A percentile compares a stretch with the other conserved stretches of the same genome.
phyloP scores from a whole-genome alignment of 1,140 invertebrate species.

The Diachasmimorpha longicaudata region DNA sequence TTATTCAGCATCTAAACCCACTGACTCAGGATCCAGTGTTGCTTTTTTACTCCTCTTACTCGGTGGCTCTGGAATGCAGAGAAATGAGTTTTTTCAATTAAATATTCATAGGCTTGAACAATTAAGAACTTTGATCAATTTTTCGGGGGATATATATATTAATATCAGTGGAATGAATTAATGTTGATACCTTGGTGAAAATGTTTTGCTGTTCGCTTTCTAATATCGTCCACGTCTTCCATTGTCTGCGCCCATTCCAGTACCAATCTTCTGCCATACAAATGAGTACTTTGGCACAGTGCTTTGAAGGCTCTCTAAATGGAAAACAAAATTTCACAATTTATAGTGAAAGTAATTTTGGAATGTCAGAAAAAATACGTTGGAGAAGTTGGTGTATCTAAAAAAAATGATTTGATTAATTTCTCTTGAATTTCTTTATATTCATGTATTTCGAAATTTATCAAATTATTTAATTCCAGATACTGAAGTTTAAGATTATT shows the following conservation, averaged over 20 bases:
- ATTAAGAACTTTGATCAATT: background rate
- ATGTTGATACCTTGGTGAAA: constrained; percentile 34
- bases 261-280: constrained; percentile 93
- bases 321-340: constrained; percentile 6
- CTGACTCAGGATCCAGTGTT: constrained; percentile 24
- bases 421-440: too few species aligned
- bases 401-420: too few species aligned
- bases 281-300: constrained; percentile 93
- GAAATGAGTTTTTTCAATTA: background rate
- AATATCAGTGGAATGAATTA: constrained; percentile 18
- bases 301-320: constrained; percentile 87
- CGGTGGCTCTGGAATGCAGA: constrained; percentile 25
- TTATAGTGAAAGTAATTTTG: background rate
- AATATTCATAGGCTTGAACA: background rate
- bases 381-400: too few species aligned
- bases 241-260: constrained; percentile 95
- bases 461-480: too few species aligned
- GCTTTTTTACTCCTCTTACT: constrained; percentile 32
- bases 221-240: constrained; percentile 57
- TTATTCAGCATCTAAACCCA: constrained; percentile 23
- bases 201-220: constrained; percentile 36
- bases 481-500: too few species aligned
- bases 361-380: too few species aligned
- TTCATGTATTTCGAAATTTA: too few species aligned
- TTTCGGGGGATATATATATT: background rate